phyloP scores from a whole-genome alignment of 2,888 invertebrate species.

The Cybosia mesomella region DNA sequence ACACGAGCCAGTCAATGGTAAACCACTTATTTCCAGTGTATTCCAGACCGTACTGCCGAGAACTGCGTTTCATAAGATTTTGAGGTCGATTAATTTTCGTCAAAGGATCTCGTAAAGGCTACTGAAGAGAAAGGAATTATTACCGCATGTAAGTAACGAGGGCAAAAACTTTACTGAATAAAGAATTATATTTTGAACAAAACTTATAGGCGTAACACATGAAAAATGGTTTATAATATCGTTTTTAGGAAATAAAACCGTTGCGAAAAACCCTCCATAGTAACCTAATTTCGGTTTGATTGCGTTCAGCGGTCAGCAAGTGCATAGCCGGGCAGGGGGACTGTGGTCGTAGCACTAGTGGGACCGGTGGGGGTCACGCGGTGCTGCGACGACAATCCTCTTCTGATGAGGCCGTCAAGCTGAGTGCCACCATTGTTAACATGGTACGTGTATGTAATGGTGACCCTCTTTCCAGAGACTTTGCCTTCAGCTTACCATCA shows the following conservation, averaged over 20 bases:
- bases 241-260: neutral
- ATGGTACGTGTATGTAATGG: no score
- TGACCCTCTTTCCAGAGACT: no score
- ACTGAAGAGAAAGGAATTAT: conserved; percentile 9
- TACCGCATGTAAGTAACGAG: conserved; percentile 9
- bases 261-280: no score
- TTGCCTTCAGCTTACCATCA: no score
- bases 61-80: conserved; percentile 7
- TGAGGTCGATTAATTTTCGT: conserved; percentile 13
- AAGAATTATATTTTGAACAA: neutral
- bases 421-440: no score
- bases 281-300: no score
- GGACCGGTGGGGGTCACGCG: no score
- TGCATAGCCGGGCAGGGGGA: no score
- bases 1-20: neutral
- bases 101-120: conserved; percentile 14
- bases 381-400: no score
- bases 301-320: no score
- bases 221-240: neutral
- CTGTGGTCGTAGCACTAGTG: no score
- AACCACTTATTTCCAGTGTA: neutral
- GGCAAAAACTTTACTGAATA: neutral
- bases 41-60: neutral
- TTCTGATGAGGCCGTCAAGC: no score
- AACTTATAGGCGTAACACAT: neutral